phyloP scores from a whole-genome alignment of 1,140 invertebrate species.

The Pseudomyrmex flavicornis region DNA sequence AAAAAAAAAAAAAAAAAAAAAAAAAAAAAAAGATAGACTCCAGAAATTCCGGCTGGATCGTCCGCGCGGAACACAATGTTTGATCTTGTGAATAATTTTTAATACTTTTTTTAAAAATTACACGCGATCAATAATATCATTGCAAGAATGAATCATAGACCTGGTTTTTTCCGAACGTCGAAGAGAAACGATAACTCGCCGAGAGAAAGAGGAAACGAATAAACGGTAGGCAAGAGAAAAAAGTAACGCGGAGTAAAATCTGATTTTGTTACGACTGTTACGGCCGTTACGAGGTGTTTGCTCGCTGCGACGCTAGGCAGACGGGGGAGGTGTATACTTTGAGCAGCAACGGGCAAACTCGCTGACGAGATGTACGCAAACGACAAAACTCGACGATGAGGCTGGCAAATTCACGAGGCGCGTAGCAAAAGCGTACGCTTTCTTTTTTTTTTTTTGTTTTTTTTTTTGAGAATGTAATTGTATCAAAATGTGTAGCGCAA shows the following conservation, averaged over 20 bases:
- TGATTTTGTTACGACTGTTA: slow-evolving; percentile 58
- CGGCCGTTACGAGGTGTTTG: slow-evolving; percentile 58
- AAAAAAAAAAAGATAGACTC: too few relatives aligned
- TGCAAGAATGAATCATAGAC: neutral
- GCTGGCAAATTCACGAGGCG: too few relatives aligned
- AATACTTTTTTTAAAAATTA: too few relatives aligned
- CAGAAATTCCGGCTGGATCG: neutral
- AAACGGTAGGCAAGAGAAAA: slow-evolving; percentile 15
- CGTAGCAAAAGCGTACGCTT: too few relatives aligned
- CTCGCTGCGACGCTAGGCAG: slow-evolving; percentile 46
- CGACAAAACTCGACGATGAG: neutral
- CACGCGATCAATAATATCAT: neutral
- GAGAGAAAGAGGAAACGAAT: slow-evolving; percentile 20
- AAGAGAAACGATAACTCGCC: slow-evolving; percentile 5
- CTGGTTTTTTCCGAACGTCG: neutral
- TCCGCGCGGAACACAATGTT: too few relatives aligned
- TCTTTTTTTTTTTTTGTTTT: neutral
- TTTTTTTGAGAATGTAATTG: slow-evolving; percentile 29
- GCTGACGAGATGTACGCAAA: slow-evolving; percentile 52
- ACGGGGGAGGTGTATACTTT: slow-evolving; percentile 16
- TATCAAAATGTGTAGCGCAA: slow-evolving; percentile 16
- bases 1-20: neutral
- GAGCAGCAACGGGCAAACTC: slow-evolving; percentile 52
- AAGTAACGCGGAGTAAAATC: slow-evolving; percentile 53
- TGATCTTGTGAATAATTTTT: neutral